These are phyloP conservation scores for Smutsia temminckii DNA, from an alignment of 2,797 vertebrate genomes.

Conservation along the genomic window DNA sequence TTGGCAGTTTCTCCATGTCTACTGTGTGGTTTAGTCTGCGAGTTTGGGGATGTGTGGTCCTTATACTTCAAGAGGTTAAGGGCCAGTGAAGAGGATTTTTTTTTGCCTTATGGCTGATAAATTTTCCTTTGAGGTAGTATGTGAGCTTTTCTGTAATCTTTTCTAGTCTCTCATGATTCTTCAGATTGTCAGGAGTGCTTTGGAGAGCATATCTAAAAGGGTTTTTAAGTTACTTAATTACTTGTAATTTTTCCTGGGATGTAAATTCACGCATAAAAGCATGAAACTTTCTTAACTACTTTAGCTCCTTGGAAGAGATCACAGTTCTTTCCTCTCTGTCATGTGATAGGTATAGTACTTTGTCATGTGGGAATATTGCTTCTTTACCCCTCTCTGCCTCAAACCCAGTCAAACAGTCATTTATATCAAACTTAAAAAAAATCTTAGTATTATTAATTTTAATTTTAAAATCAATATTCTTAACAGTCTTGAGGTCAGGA, in stretches of 20 bases:
- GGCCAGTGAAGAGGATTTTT: background rate
- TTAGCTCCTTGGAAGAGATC: background rate
- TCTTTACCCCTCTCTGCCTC: background rate
- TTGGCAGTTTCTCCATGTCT: background rate
- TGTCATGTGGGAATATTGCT: background rate
- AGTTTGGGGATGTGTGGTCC: background rate
- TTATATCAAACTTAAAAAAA: background rate
- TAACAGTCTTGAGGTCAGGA: background rate
- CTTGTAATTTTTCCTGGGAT: background rate
- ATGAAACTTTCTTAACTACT: background rate
- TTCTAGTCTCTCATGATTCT: background rate
- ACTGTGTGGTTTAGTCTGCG: background rate
- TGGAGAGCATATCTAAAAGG: background rate
- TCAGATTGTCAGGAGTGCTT: background rate
- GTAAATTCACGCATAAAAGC: slow-evolving; percentile 27
- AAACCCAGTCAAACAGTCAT: background rate
- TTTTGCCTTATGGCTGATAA: background rate
- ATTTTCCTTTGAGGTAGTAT: slow-evolving; percentile 3
- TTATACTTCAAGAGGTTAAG: background rate
- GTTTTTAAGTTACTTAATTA: slow-evolving; percentile 31
- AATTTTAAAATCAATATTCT: slow-evolving; percentile 32
- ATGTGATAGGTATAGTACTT: background rate
- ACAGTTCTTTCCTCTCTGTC: background rate
- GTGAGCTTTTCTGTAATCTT: background rate
- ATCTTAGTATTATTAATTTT: slow-evolving; percentile 9